Base-by-base conservation (phyloP, 2,888 invertebrate species). In the Lycophotia porphyrea region DNA sequence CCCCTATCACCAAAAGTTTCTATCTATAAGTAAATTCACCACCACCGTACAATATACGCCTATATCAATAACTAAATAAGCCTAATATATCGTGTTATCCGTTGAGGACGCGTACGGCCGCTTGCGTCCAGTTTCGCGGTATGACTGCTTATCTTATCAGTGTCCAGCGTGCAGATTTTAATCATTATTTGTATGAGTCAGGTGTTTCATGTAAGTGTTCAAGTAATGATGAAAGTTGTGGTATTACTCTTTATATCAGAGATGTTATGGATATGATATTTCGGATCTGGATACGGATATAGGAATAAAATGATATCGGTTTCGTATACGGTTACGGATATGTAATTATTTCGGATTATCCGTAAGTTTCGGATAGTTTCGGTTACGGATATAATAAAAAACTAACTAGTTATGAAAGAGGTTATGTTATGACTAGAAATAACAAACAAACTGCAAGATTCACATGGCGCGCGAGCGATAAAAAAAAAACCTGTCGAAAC, bases 91-190 rank as follows among this genome's bases (percentile, higher is more conserved):
- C 47, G 55, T 67, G 0, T 36, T 39, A 78, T 15, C 34, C 68
- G 71, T 63, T 2, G 9, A 24, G 42, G 15, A 36, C 47, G 34
- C 66, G 24, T 52, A 81, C 81, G 85, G 21, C 65, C 76, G 78
- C 47, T 1, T 58, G 64, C 49, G 76, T 47, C 52, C 49, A 58
- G 7, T 24, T 8, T 52, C 78, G 86, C 80, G 79, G 31, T 42
- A 21, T 15, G 0, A 86, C 87, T 85, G 74, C 39, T 65, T 74
- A 81, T 81, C 81, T 86, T 78, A 85, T 85, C 85, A 84, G 58
- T 34, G 49, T 75, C 75, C 67, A 75, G 71, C n/a, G 27, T 7
- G 13, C 47, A 36, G 71, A 58, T 61, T 55, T 84, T 84, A 84
- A 47, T 85, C 81, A 85, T 52, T n/a, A 27, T 3, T 47, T 47